Conservation (phyloP, 2,888 invertebrate genomes). For the Scaeva pyrastri region DNA sequence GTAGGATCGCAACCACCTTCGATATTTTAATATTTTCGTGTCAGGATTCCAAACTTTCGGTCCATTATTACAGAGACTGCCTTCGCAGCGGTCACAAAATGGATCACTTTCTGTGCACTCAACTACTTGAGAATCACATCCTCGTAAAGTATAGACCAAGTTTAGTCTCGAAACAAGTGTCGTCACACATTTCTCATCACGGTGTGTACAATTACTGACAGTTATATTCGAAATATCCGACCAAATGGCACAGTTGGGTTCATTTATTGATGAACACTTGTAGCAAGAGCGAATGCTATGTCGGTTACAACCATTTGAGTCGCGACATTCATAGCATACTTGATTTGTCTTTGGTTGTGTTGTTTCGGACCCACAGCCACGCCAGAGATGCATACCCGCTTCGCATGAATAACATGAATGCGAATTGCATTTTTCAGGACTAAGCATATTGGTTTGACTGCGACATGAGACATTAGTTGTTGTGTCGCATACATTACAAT, state of each 20-base stretch:
- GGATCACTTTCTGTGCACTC: slow-evolving; percentile 80
- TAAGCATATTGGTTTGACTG: slow-evolving; percentile 70
- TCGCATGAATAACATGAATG: slow-evolving; percentile 80
- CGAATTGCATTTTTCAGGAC: slow-evolving; percentile 77
- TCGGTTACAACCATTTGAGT: slow-evolving; percentile 79
- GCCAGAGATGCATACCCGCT: slow-evolving; percentile 79
- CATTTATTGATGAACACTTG: slow-evolving; percentile 79
- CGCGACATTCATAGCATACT: slow-evolving; percentile 79
- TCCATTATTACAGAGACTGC: slow-evolving; percentile 79
- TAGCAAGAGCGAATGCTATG: slow-evolving; percentile 80
- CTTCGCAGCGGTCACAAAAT: slow-evolving; percentile 80
- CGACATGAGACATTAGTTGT: slow-evolving; percentile 78
- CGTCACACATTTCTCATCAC: slow-evolving; percentile 80
- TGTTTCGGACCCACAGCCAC: slow-evolving; percentile 78
- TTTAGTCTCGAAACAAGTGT: slow-evolving; percentile 78
- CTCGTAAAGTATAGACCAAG: slow-evolving; percentile 79
- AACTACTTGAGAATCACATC: slow-evolving; percentile 78
- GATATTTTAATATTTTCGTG: slow-evolving; percentile 16
- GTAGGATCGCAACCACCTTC: slow-evolving; percentile 29
- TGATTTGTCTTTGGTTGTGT: slow-evolving; percentile 52
- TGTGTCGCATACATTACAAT: slow-evolving; percentile 80
- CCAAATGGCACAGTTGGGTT: slow-evolving; percentile 78
- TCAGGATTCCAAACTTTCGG: slow-evolving; percentile 34
- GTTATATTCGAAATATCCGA: slow-evolving; percentile 68
- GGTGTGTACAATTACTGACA: slow-evolving; percentile 77